Percentiles rank a stretch among this genome's conserved stretches.
phyloP scores from a whole-genome alignment of 2,888 invertebrate genomes.

The Luperina testacea region DNA sequence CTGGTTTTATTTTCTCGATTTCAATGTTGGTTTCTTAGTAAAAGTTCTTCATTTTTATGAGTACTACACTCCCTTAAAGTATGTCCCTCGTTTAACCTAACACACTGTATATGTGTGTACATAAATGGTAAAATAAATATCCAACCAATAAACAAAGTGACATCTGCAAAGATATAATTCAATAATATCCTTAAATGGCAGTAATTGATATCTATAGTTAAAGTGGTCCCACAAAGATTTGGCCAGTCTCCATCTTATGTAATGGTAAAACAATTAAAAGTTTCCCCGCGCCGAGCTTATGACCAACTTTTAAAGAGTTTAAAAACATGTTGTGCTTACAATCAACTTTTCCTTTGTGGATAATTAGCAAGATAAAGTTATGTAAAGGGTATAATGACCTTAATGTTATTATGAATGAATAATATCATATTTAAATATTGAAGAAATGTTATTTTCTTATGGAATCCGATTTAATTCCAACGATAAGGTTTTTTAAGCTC shows the following conservation, averaged over 20 bases:
- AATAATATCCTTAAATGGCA: slow-evolving; percentile 29
- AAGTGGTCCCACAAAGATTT: slow-evolving; percentile 51
- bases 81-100: no score
- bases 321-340: slow-evolving; percentile 68
- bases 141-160: slow-evolving; percentile 1
- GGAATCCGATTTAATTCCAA: neutral
- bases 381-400: slow-evolving; percentile 35
- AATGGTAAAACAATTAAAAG: slow-evolving; percentile 79
- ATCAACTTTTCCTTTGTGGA: slow-evolving; percentile 56
- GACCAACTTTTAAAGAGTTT: slow-evolving; percentile 70
- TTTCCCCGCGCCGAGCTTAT: slow-evolving; percentile 63
- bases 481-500: neutral
- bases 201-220: slow-evolving; percentile 57
- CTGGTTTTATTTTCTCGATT: no score
- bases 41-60: no score
- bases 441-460: neutral
- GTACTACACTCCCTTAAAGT: no score
- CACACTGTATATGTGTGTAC: no score
- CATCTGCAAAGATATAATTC: slow-evolving; percentile 7
- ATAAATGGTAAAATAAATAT: neutral
- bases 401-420: neutral
- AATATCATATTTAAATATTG: neutral
- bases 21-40: no score
- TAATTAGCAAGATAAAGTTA: slow-evolving; percentile 57
- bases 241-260: slow-evolving; percentile 71